Conservation (phyloP, 2,888 invertebrate species). For the Yponomeuta cagnagella region DNA sequence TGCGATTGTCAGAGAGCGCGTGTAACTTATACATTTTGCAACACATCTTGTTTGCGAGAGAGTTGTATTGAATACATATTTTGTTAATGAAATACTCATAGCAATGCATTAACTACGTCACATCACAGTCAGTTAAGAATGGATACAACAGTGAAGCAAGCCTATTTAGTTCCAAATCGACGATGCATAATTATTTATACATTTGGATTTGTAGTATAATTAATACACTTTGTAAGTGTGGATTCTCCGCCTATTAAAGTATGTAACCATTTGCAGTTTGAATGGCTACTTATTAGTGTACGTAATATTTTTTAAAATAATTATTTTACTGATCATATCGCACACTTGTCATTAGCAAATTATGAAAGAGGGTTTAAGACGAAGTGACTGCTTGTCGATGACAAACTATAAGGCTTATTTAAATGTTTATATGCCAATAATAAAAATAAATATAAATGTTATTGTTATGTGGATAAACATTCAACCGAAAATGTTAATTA, state of each 20-base stretch:
- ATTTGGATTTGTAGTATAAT: slow-evolving; percentile 69
- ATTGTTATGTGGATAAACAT: not conserved
- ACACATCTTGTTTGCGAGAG: not conserved
- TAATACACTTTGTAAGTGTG: slow-evolving; percentile 69
- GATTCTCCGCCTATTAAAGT: slow-evolving; percentile 73
- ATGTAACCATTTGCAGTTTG: slow-evolving; percentile 67
- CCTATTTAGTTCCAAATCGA: slow-evolving; percentile 61
- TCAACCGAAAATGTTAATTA: not conserved
- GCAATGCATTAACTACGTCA: slow-evolving; percentile 52
- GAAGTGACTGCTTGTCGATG: slow-evolving; percentile 6
- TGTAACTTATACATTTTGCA: not conserved
- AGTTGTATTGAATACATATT: not conserved
- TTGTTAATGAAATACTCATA: slow-evolving; percentile 48
- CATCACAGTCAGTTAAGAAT: slow-evolving; percentile 60
- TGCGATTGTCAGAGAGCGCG: not conserved
- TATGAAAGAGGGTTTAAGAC: not conserved
- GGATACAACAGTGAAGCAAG: slow-evolving; percentile 47
- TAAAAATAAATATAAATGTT: not conserved
- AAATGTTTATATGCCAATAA: not conserved
- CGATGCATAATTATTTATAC: slow-evolving; percentile 71
- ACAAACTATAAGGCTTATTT: not conserved
- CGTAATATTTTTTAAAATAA: slow-evolving; percentile 59
- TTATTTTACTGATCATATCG: slow-evolving; percentile 55
- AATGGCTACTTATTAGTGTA: slow-evolving; percentile 71
- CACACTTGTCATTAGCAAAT: slow-evolving; percentile 25